These are phyloP conservation scores for Papilio gigon DNA, from an alignment of 2,888 invertebrate genomes.

Conservation along the genomic window DNA sequence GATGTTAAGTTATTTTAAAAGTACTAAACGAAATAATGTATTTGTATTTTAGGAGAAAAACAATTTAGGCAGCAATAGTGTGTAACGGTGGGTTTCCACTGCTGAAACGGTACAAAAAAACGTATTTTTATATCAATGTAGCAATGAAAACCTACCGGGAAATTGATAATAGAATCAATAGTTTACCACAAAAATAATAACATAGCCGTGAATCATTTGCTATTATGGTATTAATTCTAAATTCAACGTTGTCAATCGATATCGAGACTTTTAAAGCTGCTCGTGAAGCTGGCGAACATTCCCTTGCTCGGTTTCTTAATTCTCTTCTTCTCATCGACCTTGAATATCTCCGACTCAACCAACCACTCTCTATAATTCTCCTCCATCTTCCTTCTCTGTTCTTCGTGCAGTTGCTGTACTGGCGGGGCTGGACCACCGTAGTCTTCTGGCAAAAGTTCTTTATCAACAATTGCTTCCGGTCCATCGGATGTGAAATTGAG, in stretches of 20 bases:
- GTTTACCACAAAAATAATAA: neutral
- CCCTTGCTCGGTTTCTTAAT: conserved; percentile 77
- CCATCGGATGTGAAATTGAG: conserved; percentile 83
- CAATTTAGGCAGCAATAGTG: no score
- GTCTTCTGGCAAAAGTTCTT: conserved; percentile 77
- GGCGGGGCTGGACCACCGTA: conserved; percentile 83
- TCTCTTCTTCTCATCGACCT: conserved; percentile 76
- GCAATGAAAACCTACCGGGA: neutral
- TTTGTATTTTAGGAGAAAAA: no score
- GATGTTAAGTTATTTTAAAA: no score
- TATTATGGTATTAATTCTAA: neutral
- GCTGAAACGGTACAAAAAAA: neutral
- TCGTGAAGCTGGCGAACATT: conserved; percentile 78
- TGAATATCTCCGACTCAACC: conserved; percentile 82
- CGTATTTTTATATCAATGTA: neutral
- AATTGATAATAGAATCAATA: neutral
- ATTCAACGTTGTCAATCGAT: conserved; percentile 65
- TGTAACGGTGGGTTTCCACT: no score
- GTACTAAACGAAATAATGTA: no score
- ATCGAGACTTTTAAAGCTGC: conserved; percentile 76
- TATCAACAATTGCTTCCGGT: conserved; percentile 74
- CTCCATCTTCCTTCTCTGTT: conserved; percentile 81
- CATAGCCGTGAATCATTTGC: neutral
- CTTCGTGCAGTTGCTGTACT: conserved; percentile 80
- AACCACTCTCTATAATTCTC: conserved; percentile 84